These are phyloP conservation scores for Buceros bicornis DNA, from an alignment of 2,797 vertebrate species.

Conservation along the genomic window DNA sequence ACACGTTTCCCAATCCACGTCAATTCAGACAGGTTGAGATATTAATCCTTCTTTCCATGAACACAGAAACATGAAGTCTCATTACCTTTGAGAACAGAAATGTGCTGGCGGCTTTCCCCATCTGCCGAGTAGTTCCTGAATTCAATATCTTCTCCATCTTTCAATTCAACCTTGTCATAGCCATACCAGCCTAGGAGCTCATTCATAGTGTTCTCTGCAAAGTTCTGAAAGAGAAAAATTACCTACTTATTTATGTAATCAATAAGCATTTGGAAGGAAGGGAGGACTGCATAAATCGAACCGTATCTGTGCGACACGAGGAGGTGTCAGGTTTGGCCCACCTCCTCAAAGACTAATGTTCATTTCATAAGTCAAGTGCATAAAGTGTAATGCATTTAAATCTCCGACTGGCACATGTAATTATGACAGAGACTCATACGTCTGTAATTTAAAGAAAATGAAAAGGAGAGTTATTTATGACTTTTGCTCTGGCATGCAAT, in stretches of 20 bases:
- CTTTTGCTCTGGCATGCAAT: constrained; percentile 63
- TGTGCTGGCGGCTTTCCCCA: constrained; percentile 94
- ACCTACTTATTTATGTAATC: constrained; percentile 79
- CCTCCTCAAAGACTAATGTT: constrained; percentile 65
- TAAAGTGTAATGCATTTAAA: constrained; percentile 77
- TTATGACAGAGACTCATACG: constrained; percentile 73
- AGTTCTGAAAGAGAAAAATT: constrained; percentile 91
- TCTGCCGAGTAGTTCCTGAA: constrained; percentile 90
- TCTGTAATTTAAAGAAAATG: constrained; percentile 76
- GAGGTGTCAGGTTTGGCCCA: constrained; percentile 61
- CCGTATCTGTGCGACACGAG: constrained; percentile 59
- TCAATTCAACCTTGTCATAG: constrained; percentile 98
- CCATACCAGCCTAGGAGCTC: constrained; percentile 99
- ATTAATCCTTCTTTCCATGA: constrained; percentile 65
- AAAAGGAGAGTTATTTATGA: constrained; percentile 72
- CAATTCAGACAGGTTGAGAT: constrained; percentile 57
- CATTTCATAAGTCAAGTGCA: constrained; percentile 77
- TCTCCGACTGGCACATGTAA: constrained; percentile 67
- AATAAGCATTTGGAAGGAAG: constrained; percentile 77
- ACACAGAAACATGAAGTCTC: constrained; percentile 71
- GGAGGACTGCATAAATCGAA: constrained; percentile 76
- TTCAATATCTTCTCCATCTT: constrained; percentile 98
- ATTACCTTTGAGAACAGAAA: constrained; percentile 99
- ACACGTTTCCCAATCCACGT: constrained; percentile 5
- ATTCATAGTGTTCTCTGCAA: constrained; percentile 99